Evolutionary conservation across 2,888 invertebrate genomes (phyloP).

Genomic region (Sesamia inferens): DNA sequence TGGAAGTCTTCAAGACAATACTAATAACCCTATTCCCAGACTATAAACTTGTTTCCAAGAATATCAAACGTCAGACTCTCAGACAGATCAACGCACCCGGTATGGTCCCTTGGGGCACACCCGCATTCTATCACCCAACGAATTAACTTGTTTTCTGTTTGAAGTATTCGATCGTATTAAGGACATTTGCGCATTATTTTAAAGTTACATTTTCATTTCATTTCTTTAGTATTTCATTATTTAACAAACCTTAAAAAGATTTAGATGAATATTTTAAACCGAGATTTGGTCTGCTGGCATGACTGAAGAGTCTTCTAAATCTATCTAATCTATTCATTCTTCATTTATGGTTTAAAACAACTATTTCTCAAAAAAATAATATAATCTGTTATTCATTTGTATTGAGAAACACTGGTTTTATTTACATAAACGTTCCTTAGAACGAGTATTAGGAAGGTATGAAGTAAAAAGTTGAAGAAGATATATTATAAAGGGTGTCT

Average conservation of each 20-base stretch:
- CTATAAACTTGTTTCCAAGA: slow-evolving; percentile 57
- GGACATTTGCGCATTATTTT: slow-evolving; percentile 20
- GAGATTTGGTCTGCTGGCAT: not conserved
- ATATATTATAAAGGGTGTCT: no score
- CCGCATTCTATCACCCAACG: slow-evolving; percentile 71
- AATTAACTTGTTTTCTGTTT: slow-evolving; percentile 69
- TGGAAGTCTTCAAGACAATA: slow-evolving; percentile 49
- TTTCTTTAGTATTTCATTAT: slow-evolving; percentile 12
- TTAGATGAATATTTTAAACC: slow-evolving; percentile 3
- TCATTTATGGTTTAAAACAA: not conserved
- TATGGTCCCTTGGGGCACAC: slow-evolving; percentile 51
- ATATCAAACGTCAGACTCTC: slow-evolving; percentile 51
- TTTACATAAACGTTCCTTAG: not conserved
- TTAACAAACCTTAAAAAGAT: not conserved
- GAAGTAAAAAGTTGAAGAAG: not conserved
- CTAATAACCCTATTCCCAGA: slow-evolving; percentile 52
- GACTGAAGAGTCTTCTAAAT: no score
- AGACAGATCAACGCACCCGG: slow-evolving; percentile 63
- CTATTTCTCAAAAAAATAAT: no score
- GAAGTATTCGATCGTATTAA: slow-evolving; percentile 68
- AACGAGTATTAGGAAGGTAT: not conserved
- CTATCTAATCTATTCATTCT: not conserved
- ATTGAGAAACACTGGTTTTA: no score
- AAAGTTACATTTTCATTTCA: slow-evolving; percentile 14
- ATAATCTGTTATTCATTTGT: no score